A percentile compares a stretch with the other conserved stretches of the same genome.
These are phyloP conservation scores for Oreochromis spilurus DNA, from an alignment of 2,113 vertebrate species.

Conservation along the genomic window DNA sequence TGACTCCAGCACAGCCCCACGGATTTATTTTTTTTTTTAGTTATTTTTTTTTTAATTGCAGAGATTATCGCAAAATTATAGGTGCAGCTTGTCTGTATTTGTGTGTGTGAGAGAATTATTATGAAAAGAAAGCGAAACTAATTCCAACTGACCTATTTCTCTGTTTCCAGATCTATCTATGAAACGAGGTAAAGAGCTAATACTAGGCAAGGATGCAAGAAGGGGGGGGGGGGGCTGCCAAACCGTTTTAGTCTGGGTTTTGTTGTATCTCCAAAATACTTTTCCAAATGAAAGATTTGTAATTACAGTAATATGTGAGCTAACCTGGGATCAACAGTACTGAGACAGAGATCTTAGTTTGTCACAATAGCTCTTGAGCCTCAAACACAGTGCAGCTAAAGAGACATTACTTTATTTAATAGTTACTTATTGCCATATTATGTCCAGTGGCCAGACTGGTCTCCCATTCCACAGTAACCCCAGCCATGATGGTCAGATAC, in stretches of 20 bases:
- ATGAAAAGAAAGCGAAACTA: rapidly evolving
- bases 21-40: rapidly evolving
- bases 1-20: not conserved
- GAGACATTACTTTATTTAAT: not conserved
- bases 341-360: not conserved
- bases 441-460: not conserved
- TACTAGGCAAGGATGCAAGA: not conserved
- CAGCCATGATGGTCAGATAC: not conserved
- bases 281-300: not conserved
- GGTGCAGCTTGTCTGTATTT: not conserved
- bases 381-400: not conserved
- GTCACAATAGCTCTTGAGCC: not conserved
- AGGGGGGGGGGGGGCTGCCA: not conserved
- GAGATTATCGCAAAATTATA: not conserved
- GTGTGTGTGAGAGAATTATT: not conserved
- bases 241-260: not conserved
- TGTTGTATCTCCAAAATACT: not conserved
- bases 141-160: not conserved
- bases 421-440: not conserved
- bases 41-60: not conserved
- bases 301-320: not conserved
- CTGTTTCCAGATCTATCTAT: not conserved
- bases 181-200: not conserved
- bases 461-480: not conserved
- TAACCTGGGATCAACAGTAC: not conserved